Conservation (phyloP, 2,113 vertebrate genomes). For the Furnarius figulus region DNA sequence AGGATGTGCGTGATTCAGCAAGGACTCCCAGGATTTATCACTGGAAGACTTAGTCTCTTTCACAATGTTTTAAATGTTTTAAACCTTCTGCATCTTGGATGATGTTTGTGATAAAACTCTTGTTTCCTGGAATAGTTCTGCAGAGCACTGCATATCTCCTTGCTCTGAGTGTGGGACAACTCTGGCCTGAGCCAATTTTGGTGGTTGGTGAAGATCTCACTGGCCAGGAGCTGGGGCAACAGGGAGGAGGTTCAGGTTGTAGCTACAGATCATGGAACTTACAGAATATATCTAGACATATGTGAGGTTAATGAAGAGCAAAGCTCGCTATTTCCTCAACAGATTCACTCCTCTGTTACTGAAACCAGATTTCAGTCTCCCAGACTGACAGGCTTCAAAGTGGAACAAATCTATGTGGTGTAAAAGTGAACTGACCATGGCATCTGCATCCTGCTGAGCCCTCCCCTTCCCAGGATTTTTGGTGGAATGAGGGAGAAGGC, state of each 20-base stretch:
- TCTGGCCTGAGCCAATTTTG: background rate
- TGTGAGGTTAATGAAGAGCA: background rate
- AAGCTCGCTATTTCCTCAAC: background rate
- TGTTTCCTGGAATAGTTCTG: background rate
- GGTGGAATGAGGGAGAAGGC: background rate
- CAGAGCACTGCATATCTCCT: background rate
- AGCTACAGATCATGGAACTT: background rate
- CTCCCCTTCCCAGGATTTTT: background rate
- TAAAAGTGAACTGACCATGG: background rate
- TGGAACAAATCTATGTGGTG: background rate
- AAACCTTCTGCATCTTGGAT: background rate
- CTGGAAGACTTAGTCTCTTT: background rate
- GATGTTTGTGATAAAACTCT: background rate
- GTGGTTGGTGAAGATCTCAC: background rate
- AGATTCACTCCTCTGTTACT: background rate
- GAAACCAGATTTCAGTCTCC: background rate
- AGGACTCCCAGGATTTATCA: background rate
- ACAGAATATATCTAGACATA: background rate
- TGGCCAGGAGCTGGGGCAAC: background rate
- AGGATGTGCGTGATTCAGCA: background rate
- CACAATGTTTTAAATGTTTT: conserved; percentile 11
- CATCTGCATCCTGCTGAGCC: background rate
- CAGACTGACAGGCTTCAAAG: background rate
- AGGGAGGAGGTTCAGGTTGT: background rate
- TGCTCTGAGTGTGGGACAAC: background rate